phyloP scores from a whole-genome alignment of 2,888 invertebrate species.

The Desoria tigrina region DNA sequence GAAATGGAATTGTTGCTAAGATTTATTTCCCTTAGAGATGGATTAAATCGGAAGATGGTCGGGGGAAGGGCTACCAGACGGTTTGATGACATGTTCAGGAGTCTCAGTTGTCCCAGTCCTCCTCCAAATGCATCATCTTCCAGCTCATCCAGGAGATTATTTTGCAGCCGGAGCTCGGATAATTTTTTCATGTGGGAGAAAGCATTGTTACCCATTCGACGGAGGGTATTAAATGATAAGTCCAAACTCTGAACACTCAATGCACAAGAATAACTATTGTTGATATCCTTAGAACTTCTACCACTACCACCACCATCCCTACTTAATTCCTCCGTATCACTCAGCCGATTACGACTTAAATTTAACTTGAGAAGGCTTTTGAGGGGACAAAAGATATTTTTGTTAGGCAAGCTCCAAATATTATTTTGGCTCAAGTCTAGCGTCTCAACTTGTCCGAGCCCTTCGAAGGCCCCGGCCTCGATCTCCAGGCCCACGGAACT shows the following conservation, averaged over 20 bases:
- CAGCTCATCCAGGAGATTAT: constrained; percentile 73
- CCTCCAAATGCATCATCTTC: constrained; percentile 77
- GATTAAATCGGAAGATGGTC: constrained; percentile 75
- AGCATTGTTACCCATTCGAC: constrained; percentile 70
- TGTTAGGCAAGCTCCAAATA: constrained; percentile 83
- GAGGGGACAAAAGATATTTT: constrained; percentile 77
- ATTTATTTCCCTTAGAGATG: constrained; percentile 78
- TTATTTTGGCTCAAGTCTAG: constrained; percentile 84
- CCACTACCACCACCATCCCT: constrained; percentile 16
- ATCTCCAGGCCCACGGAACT: constrained; percentile 77
- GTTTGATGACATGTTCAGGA: constrained; percentile 77
- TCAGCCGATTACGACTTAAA: constrained; percentile 78
- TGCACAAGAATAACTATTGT: constrained; percentile 57
- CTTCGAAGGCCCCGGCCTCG: constrained; percentile 71
- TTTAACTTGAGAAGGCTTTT: constrained; percentile 77
- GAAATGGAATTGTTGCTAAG: constrained; percentile 75
- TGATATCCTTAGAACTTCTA: constrained; percentile 58
- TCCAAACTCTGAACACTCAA: constrained; percentile 72
- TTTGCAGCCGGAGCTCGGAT: constrained; percentile 72
- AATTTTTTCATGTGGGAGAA: constrained; percentile 71
- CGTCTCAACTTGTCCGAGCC: constrained; percentile 72
- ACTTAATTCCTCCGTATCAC: constrained; percentile 72
- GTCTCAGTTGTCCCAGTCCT: constrained; percentile 70
- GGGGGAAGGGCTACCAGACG: constrained; percentile 76
- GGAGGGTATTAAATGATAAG: constrained; percentile 72